Conservation (phyloP, 2,888 invertebrate genomes). For the Zonitis immaculata region DNA sequence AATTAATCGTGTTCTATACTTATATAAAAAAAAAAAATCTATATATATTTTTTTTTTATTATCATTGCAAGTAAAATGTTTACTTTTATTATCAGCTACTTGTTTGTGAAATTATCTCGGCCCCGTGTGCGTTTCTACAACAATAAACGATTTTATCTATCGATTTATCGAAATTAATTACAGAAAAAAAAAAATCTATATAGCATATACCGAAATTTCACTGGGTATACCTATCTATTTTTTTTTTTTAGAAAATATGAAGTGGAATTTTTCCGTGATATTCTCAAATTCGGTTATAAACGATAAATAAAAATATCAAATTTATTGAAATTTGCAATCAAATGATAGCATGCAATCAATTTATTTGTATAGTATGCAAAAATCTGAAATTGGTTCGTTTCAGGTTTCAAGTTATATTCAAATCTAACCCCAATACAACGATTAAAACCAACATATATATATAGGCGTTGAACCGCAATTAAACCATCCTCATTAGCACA, state of each 20-base stretch:
- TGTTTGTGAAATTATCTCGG: conserved; percentile 17
- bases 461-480: no score
- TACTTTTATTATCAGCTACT: conserved; percentile 30
- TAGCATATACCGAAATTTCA: no score
- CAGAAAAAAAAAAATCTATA: conserved; percentile 7
- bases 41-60: conserved; percentile 15
- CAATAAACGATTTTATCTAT: conserved; percentile 11
- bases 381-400: no score
- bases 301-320: neutral
- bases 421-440: no score
- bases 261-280: neutral
- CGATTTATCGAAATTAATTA: conserved; percentile 17
- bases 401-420: no score
- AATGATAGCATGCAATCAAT: neutral
- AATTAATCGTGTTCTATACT: conserved; percentile 12
- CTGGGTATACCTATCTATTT: no score
- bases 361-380: neutral
- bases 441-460: no score
- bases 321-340: neutral
- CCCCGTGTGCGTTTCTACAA: conserved; percentile 10
- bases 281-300: no score
- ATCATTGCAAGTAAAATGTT: conserved; percentile 23
- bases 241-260: no score
- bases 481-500: no score
- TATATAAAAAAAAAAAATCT: no score